Evolutionary conservation across 2,888 invertebrate species (phyloP).

Genomic region (Cosmorhoe ocellata): DNA sequence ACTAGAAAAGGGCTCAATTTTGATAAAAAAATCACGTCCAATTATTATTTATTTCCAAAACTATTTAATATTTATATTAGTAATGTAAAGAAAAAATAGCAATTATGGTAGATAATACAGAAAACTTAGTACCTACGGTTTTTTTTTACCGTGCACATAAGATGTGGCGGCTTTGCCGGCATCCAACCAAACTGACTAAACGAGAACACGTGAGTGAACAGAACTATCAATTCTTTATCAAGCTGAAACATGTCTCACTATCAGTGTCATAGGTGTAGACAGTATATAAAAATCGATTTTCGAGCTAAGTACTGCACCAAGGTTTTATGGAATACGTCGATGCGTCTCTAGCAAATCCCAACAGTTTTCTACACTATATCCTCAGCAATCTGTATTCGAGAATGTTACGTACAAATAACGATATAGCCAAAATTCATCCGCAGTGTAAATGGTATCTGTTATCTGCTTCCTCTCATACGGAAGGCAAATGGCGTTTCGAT

Average conservation of each 20-base stretch:
- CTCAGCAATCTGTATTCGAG: slow-evolving; percentile 13
- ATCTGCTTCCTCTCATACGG: slow-evolving; percentile 24
- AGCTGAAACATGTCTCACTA: too few relatives aligned
- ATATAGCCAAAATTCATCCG: slow-evolving; percentile 22
- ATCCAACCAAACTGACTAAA: slow-evolving; percentile 34
- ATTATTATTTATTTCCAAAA: too few relatives aligned
- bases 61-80: too few relatives aligned
- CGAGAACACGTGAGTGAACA: slow-evolving; percentile 31
- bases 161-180: slow-evolving; percentile 35
- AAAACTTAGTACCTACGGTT: too few relatives aligned
- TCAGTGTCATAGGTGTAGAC: too few relatives aligned
- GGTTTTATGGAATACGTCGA: not conserved
- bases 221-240: slow-evolving; percentile 29
- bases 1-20: too few relatives aligned
- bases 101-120: slow-evolving; percentile 24
- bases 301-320: too few relatives aligned
- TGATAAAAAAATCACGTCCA: too few relatives aligned
- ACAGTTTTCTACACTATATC: not conserved
- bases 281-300: too few relatives aligned
- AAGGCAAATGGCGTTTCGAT: slow-evolving; percentile 26
- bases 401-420: slow-evolving; percentile 24
- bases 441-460: slow-evolving; percentile 23
- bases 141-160: slow-evolving; percentile 10
- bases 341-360: not conserved
- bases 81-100: slow-evolving; percentile 32